Evolutionary conservation across 2,797 vertebrate species (phyloP).

Genomic region (Protonibea diacanthus): DNA sequence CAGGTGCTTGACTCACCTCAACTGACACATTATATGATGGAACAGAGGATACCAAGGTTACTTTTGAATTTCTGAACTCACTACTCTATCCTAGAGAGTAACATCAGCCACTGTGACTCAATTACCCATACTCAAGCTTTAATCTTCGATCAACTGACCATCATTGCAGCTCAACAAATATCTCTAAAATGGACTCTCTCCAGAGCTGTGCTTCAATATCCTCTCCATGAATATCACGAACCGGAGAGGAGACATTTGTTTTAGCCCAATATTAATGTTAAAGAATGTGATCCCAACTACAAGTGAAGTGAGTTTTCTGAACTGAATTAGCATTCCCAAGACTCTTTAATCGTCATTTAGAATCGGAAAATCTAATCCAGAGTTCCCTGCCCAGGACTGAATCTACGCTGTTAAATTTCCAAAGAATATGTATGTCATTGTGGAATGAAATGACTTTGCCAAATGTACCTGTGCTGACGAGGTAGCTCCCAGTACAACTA

Average conservation of each 20-base stretch:
- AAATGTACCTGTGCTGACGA: constrained; percentile 53
- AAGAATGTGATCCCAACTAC: background rate
- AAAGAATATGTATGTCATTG: background rate
- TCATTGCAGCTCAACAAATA: background rate
- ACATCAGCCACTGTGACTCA: background rate
- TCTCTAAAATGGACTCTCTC: background rate
- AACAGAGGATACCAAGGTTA: background rate
- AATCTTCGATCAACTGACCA: background rate
- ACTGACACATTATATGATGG: background rate
- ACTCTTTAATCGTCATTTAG: background rate
- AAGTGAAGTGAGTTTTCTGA: background rate
- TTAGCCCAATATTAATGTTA: background rate
- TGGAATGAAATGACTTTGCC: background rate
- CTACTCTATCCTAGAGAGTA: background rate
- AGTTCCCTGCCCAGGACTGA: background rate
- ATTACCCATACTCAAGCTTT: background rate
- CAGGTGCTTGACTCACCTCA: background rate
- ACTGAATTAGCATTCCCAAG: background rate
- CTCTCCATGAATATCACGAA: background rate
- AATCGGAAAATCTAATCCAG: background rate
- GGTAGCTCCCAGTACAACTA: constrained; percentile 21
- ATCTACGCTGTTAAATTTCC: constrained; percentile 6
- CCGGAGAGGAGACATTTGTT: background rate
- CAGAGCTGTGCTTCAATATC: background rate
- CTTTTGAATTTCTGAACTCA: background rate